Base-by-base conservation (phyloP, 2,888 invertebrate species). In the Epirrhoe tristata region DNA sequence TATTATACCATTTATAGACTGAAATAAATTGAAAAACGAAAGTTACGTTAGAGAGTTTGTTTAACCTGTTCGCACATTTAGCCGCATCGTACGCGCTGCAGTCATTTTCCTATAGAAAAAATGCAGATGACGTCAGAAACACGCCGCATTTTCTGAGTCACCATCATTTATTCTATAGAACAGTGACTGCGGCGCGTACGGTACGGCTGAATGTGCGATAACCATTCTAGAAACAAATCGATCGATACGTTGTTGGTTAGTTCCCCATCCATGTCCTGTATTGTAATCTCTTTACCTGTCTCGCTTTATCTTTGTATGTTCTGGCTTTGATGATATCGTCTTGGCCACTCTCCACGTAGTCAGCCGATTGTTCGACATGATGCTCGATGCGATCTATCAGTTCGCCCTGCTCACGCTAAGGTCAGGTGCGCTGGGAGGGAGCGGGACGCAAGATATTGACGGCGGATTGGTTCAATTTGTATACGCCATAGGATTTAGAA, bases 341-440 rank as follows among this genome's bases (percentile, higher is more conserved):
- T 81, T 96, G 96, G 79, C 97, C 98, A 75, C 95, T 94, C 85
- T 96, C 96, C 82, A 98, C 96, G 94, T 97, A 97, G 90, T 97
- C 97, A 77, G 95, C 95, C 76, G 98, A 96, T 90, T 96, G 96
- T 82, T 96, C 96, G 77, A 98, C 98, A 94, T 98, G 97, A 94
- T 97, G 97, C 94, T 98, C 98, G 93, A 98, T 97, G 90, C 97
- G 95, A 94, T 98, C 98, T 87, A 98, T 96, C 95, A 98, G 96
- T 94, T 98, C 98, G 86, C 98, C 98, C 98, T 98, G 94, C 86
- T 85, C 81, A 86, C 83, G 85, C 90, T 90, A 90, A 90, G 86
- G 87, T 81, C 77, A 77, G 77, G 80, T 83, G 84, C 88, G 87
- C 86, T 81, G 81, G 89, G 88, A 86, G 86, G 89, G 85, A 81